Conservation (phyloP, 2,888 invertebrate genomes). For the Apodemia duryi region DNA sequence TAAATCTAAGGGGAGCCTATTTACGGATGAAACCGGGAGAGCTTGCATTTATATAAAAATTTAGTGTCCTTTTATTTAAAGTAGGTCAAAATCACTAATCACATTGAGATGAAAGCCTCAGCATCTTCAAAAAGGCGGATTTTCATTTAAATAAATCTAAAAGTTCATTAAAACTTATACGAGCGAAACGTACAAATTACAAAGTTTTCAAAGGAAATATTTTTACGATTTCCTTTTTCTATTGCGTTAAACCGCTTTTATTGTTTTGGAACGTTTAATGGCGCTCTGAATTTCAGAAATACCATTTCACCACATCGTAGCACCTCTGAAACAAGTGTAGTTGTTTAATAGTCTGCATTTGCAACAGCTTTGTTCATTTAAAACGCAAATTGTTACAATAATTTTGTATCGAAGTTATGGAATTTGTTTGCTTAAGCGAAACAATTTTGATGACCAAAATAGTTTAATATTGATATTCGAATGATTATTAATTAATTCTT, state of each 20-base stretch:
- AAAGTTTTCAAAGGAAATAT: conserved; percentile 16
- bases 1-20: too few relatives aligned
- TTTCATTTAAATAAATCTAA: background rate
- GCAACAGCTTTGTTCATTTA: background rate
- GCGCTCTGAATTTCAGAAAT: background rate
- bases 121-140: background rate
- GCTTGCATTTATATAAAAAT: too few relatives aligned
- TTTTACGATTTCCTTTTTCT: conserved; percentile 17
- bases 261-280: conserved; percentile 13
- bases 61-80: background rate
- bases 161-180: conserved; percentile 15
- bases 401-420: background rate
- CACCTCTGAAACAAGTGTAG: background rate
- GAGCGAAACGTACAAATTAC: conserved; percentile 10
- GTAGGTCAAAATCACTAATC: background rate
- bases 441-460: background rate
- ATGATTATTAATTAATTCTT: too few relatives aligned
- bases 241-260: conserved; percentile 12
- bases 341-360: background rate
- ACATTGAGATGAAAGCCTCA: background rate
- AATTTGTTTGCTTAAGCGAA: background rate
- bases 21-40: too few relatives aligned
- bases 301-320: background rate
- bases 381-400: background rate
- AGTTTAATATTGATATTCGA: background rate